Conservation (phyloP, 2,113 vertebrate species). For the Mystacornis crossleyi region DNA sequence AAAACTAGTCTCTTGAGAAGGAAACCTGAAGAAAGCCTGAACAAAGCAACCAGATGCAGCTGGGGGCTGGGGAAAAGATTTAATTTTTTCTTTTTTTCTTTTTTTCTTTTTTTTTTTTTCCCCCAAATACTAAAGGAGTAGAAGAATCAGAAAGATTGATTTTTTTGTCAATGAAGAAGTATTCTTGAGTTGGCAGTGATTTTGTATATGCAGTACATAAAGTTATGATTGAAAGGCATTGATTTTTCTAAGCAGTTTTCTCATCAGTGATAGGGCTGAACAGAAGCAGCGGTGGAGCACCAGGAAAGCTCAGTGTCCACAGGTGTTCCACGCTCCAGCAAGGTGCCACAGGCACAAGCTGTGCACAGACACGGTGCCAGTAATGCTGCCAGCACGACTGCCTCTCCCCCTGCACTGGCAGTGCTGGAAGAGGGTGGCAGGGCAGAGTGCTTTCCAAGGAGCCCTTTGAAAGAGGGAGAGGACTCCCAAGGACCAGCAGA, state of each 20-base stretch:
- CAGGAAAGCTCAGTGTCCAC: neutral
- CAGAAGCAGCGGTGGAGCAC: conserved; percentile 40
- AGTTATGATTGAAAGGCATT: conserved; percentile 72
- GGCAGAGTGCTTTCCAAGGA: neutral
- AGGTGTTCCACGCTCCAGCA: neutral
- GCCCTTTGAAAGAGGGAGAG: neutral
- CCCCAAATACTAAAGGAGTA: conserved; percentile 33
- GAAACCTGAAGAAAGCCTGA: conserved; percentile 91
- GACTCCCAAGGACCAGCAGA: neutral
- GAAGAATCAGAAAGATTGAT: conserved; percentile 64
- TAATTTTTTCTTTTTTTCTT: neutral
- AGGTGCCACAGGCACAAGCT: neutral
- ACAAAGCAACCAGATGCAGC: conserved; percentile 87
- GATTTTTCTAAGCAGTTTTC: conserved; percentile 74
- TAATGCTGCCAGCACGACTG: neutral
- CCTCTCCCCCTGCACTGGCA: neutral
- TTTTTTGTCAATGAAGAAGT: conserved; percentile 62
- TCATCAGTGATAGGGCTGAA: conserved; percentile 44
- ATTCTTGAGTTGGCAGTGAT: conserved; percentile 60
- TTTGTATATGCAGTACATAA: conserved; percentile 62
- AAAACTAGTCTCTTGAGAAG: conserved; percentile 94
- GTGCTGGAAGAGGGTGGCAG: neutral
- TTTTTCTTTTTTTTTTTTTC: neutral
- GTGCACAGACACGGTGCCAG: neutral
- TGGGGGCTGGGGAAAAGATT: conserved; percentile 64